These are phyloP conservation scores for Chaetodon trifasciatus DNA, from an alignment of 2,797 vertebrate species.

Conservation along the genomic window DNA sequence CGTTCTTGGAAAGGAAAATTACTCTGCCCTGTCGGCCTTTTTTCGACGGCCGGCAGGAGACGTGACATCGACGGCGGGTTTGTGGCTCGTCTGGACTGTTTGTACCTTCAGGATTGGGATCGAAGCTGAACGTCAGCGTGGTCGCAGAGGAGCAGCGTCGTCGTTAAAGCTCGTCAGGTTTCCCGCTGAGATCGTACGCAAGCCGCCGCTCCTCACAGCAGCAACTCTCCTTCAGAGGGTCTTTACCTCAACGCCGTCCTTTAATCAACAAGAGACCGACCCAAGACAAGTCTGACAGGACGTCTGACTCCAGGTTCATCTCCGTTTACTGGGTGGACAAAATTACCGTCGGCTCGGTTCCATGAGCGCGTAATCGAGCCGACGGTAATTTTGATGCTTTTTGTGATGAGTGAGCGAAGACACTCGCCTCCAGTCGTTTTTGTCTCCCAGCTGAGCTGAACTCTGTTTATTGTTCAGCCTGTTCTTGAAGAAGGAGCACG, in stretches of 20 bases:
- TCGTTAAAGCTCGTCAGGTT: constrained; percentile 7
- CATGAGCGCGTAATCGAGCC: background rate
- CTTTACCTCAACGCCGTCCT: constrained; percentile 10
- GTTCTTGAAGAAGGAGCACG: background rate
- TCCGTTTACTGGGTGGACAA: constrained; percentile 12
- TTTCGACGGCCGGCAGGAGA: background rate
- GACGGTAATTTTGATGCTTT: background rate
- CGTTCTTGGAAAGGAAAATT: background rate
- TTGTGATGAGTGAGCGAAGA: background rate
- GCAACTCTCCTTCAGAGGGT: constrained; percentile 17
- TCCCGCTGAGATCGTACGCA: constrained; percentile 23
- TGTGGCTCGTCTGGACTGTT: background rate
- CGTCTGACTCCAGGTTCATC: constrained; percentile 3
- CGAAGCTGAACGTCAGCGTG: background rate
- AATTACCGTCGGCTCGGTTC: background rate
- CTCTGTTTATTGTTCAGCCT: background rate
- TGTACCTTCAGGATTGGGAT: background rate
- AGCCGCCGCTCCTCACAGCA: constrained; percentile 38
- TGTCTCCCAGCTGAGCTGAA: background rate
- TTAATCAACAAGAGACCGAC: constrained; percentile 38
- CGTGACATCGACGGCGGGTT: background rate
- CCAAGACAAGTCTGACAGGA: background rate
- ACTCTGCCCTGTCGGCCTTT: background rate
- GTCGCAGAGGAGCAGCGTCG: background rate
- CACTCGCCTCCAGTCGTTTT: background rate